Evolutionary conservation across 1,140 invertebrate genomes (phyloP).

Genomic region (Aphaenogaster ashmeadi): DNA sequence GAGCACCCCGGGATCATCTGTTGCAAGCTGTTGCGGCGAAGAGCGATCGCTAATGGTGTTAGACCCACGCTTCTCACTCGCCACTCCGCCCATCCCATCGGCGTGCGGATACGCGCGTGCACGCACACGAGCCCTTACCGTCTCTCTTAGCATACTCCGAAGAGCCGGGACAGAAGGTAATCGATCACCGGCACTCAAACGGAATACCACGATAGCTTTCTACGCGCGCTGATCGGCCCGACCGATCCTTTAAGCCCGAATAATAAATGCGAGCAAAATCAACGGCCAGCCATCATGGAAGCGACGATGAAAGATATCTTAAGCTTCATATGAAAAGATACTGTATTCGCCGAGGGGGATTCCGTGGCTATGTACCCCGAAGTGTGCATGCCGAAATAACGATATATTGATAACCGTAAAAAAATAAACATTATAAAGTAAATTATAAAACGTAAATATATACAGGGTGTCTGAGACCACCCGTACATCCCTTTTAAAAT

Average conservation of each 20-base stretch:
- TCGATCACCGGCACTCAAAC: constrained; percentile 79
- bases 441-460: neutral
- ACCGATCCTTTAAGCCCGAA: constrained; percentile 63
- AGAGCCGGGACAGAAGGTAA: constrained; percentile 64
- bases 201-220: constrained; percentile 70
- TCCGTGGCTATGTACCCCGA: neutral
- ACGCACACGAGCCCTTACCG: neutral
- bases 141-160: constrained; percentile 43
- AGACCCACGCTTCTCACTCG: constrained; percentile 62
- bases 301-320: constrained; percentile 35
- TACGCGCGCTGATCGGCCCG: constrained; percentile 32
- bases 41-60: constrained; percentile 83
- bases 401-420: neutral
- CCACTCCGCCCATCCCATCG: neutral
- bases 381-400: neutral
- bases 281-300: constrained; percentile 8
- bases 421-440: neutral
- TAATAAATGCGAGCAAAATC: constrained; percentile 66
- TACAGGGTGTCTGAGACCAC: neutral
- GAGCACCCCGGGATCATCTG: constrained; percentile 80
- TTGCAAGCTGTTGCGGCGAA: constrained; percentile 79
- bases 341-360: neutral
- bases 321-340: neutral
- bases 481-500: no score
- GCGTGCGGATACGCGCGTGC: neutral